phyloP scores from a whole-genome alignment of 2,888 invertebrate genomes.

The Polyommatus iphigenia region DNA sequence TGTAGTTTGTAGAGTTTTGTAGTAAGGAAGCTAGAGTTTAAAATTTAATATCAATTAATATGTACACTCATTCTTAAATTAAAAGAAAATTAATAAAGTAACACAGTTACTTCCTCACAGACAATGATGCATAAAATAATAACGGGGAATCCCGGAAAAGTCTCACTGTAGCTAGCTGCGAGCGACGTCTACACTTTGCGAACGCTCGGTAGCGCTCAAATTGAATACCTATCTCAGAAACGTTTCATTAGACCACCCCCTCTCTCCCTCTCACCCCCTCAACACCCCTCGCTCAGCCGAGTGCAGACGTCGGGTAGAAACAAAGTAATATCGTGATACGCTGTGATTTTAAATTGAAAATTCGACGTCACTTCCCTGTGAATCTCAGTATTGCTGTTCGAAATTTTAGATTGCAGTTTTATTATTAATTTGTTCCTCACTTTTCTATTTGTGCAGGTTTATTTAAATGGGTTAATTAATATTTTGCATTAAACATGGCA shows the following conservation, averaged over 20 bases:
- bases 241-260: conserved; percentile 27
- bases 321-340: neutral
- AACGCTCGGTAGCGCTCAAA: neutral
- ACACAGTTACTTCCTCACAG: no score
- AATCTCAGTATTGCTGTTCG: neutral
- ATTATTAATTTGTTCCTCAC: neutral
- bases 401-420: neutral
- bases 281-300: neutral
- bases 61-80: no score
- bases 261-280: neutral
- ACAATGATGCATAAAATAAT: neutral
- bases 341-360: conserved; percentile 3
- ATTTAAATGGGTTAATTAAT: no score
- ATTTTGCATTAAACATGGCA: no score
- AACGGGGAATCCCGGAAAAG: neutral
- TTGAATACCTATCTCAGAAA: conserved; percentile 33
- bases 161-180: neutral
- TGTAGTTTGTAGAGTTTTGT: no score
- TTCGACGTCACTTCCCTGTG: neutral
- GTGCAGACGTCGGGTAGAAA: neutral
- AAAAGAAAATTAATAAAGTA: no score
- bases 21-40: no score
- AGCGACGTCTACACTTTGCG: neutral
- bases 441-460: no score
- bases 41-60: no score